phyloP scores from a whole-genome alignment of 1,140 invertebrate genomes.

The Chymomyza costata region DNA sequence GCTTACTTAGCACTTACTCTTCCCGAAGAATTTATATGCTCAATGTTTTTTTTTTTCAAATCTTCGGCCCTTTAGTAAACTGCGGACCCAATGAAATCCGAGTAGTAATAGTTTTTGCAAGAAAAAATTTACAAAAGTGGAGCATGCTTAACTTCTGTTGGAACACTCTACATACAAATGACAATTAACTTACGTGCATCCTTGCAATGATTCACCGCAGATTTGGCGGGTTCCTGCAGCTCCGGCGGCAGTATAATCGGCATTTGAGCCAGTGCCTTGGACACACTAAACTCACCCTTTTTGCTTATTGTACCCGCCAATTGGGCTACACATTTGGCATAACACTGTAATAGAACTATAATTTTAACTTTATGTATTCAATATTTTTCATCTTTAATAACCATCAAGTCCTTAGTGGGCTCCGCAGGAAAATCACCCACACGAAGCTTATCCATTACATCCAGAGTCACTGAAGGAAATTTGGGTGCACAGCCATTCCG shows the following conservation, averaged over 20 bases:
- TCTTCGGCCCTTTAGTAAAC: too few relatives aligned
- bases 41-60: too few relatives aligned
- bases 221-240: slow-evolving; percentile 36
- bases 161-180: too few relatives aligned
- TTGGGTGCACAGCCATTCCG: slow-evolving; percentile 56
- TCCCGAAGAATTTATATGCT: too few relatives aligned
- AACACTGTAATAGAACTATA: slow-evolving; percentile 44
- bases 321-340: slow-evolving; percentile 64
- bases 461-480: slow-evolving; percentile 49
- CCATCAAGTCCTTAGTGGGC: slow-evolving; percentile 48
- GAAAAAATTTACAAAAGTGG: too few relatives aligned
- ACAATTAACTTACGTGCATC: slow-evolving; percentile 67
- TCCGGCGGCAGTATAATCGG: slow-evolving; percentile 59
- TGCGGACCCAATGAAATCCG: too few relatives aligned
- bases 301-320: slow-evolving; percentile 65
- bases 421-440: slow-evolving; percentile 44
- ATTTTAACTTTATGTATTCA: not conserved
- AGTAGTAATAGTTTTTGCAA: too few relatives aligned
- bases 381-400: slow-evolving; percentile 10
- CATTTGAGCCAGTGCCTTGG: slow-evolving; percentile 60
- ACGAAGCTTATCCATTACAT: slow-evolving; percentile 46
- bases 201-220: slow-evolving; percentile 50
- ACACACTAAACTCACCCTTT: slow-evolving; percentile 61
- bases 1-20: too few relatives aligned
- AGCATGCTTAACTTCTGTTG: too few relatives aligned